These are phyloP conservation scores for Galbula dea DNA, from an alignment of 2,113 vertebrate genomes.

Conservation along the genomic window DNA sequence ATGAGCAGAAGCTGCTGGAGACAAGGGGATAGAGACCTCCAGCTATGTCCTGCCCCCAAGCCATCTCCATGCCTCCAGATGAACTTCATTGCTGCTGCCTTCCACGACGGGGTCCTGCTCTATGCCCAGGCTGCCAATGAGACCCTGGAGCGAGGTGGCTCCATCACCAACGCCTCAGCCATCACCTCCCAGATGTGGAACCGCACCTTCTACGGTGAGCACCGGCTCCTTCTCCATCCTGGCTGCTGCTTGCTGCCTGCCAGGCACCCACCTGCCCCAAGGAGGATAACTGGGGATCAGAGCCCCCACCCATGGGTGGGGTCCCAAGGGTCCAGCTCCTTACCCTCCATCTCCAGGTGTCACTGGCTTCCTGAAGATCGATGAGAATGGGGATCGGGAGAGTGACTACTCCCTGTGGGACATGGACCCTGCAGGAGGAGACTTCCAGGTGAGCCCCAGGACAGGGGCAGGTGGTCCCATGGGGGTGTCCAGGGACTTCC, in stretches of 20 bases:
- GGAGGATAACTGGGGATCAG: neutral
- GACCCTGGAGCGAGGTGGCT: constrained; percentile 63
- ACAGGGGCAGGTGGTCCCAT: accelerated
- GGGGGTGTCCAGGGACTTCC: accelerated
- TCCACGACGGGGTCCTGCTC: constrained; percentile 76
- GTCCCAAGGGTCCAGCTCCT: neutral
- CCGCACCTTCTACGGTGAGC: constrained; percentile 73
- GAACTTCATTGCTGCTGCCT: constrained; percentile 74
- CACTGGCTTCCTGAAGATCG: constrained; percentile 82
- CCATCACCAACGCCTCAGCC: constrained; percentile 34
- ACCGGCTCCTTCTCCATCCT: no score
- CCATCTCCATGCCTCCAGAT: constrained; percentile 15
- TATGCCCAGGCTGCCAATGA: constrained; percentile 73
- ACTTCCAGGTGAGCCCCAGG: constrained; percentile 76
- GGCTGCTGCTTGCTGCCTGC: no score
- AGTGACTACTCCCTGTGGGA: constrained; percentile 91
- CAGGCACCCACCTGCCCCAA: no score
- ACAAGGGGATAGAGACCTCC: accelerated
- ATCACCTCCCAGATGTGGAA: constrained; percentile 77
- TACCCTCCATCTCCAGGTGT: constrained; percentile 70
- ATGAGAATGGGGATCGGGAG: constrained; percentile 85
- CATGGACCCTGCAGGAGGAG: constrained; percentile 75
- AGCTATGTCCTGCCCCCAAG: accelerated
- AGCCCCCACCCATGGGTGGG: neutral
- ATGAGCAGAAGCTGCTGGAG: neutral